Percentiles rank a stretch among this genome's conserved stretches.
Conservation (phyloP, 1,140 invertebrate species). For the Cephus cinctus region DNA sequence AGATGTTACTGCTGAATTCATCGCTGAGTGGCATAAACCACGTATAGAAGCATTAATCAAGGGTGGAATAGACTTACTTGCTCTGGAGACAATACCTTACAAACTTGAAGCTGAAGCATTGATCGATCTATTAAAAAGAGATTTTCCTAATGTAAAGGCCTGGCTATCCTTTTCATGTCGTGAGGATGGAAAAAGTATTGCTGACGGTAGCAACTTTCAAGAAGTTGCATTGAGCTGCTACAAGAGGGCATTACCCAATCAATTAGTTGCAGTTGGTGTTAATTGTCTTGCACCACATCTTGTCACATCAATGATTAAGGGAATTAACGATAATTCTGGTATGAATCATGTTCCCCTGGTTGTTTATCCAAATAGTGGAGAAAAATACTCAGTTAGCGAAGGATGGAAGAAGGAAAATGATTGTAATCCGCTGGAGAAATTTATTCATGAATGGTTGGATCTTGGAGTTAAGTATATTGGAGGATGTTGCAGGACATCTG, state of each 20-base stretch:
- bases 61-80: slow-evolving; percentile 78
- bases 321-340: slow-evolving; percentile 54
- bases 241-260: slow-evolving; percentile 57
- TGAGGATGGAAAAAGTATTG: slow-evolving; percentile 65
- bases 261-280: slow-evolving; percentile 78
- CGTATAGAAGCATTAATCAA: slow-evolving; percentile 74
- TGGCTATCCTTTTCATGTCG: slow-evolving; percentile 86
- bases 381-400: slow-evolving; percentile 56
- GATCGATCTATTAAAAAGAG: slow-evolving; percentile 68
- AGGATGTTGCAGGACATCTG: slow-evolving; percentile 76
- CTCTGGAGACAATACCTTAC: slow-evolving; percentile 88
- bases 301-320: slow-evolving; percentile 59
- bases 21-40: slow-evolving; percentile 78
- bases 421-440: slow-evolving; percentile 58
- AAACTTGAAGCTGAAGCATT: slow-evolving; percentile 77
- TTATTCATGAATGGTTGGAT: slow-evolving; percentile 69
- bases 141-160: slow-evolving; percentile 71
- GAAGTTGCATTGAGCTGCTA: slow-evolving; percentile 64
- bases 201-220: slow-evolving; percentile 74
- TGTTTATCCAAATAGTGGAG: slow-evolving; percentile 76
- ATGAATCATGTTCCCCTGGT: no score
- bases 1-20: slow-evolving; percentile 61
- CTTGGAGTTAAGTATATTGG: slow-evolving; percentile 73
- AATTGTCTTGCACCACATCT: slow-evolving; percentile 76
- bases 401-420: slow-evolving; percentile 61